Evolutionary conservation across 2,797 vertebrate species (phyloP).

Genomic region (Malurus leucopterus): DNA sequence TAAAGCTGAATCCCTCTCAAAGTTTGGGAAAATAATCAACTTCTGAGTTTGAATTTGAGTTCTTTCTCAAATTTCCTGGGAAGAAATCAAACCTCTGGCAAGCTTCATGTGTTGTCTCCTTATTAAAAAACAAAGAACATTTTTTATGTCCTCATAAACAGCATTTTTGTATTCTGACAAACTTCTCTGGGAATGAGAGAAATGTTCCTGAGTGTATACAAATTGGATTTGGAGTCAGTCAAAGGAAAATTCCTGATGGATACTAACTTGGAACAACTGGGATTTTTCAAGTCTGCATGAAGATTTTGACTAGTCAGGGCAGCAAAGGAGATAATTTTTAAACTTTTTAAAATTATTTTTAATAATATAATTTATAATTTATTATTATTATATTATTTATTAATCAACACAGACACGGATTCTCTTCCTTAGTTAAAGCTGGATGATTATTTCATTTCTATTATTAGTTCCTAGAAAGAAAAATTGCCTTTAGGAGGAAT

Average conservation of each 20-base stretch:
- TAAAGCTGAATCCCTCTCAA: not conserved
- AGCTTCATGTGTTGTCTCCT: fast-evolving
- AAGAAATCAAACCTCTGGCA: not conserved
- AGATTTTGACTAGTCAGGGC: not conserved
- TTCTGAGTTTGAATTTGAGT: too few relatives aligned
- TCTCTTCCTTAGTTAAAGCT: fast-evolving
- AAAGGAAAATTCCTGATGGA: not conserved
- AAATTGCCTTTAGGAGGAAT: not conserved
- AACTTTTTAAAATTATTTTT: too few relatives aligned
- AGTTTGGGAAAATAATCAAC: not conserved
- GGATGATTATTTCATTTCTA: not conserved
- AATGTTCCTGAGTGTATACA: not conserved
- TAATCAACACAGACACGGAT: fast-evolving
- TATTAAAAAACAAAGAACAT: not conserved
- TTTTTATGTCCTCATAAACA: not conserved
- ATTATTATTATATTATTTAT: not conserved
- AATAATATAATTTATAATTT: too few relatives aligned
- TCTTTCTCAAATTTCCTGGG: not conserved
- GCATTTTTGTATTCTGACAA: not conserved
- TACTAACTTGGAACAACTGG: not conserved
- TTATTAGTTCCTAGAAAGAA: not conserved
- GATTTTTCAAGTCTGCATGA: not conserved
- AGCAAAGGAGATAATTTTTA: not conserved
- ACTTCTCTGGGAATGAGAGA: not conserved
- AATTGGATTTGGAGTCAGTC: not conserved